These are phyloP conservation scores for Cephus spinipes DNA, from an alignment of 2,888 invertebrate genomes.

Conservation along the genomic window DNA sequence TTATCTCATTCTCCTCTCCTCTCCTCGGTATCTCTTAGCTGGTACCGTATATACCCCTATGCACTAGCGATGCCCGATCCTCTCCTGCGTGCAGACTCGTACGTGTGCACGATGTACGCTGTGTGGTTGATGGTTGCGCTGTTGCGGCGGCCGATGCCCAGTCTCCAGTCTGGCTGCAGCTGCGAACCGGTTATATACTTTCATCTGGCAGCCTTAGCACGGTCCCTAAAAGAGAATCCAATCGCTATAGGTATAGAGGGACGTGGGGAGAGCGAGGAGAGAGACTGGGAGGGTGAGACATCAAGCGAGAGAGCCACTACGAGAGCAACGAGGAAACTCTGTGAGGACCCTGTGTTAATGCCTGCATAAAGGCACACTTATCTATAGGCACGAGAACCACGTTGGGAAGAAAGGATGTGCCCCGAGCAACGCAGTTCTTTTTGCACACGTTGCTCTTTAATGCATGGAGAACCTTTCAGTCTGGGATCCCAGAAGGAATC, in stretches of 20 bases:
- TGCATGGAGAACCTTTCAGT: not conserved
- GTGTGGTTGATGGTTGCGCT: slow-evolving; percentile 7
- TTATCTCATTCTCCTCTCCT: slow-evolving; percentile 24
- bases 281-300: slow-evolving; percentile 21
- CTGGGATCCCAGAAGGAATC: not conserved
- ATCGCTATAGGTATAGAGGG: slow-evolving; percentile 5
- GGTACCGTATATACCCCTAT: not conserved
- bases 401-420: slow-evolving; percentile 1
- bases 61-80: not conserved
- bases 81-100: slow-evolving; percentile 1
- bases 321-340: not conserved
- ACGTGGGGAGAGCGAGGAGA: slow-evolving; percentile 18
- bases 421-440: not conserved
- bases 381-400: slow-evolving; percentile 24
- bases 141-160: slow-evolving; percentile 31
- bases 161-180: slow-evolving; percentile 52
- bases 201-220: slow-evolving; percentile 51
- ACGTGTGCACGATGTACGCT: not conserved
- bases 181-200: slow-evolving; percentile 65
- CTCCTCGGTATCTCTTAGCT: slow-evolving; percentile 19
- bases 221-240: slow-evolving; percentile 47
- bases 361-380: slow-evolving; percentile 48
- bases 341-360: slow-evolving; percentile 35
- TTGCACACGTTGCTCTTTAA: not conserved
- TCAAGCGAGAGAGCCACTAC: slow-evolving; percentile 17